Conservation (phyloP, 2,113 vertebrate genomes). For the Syrrhaptes paradoxus region DNA sequence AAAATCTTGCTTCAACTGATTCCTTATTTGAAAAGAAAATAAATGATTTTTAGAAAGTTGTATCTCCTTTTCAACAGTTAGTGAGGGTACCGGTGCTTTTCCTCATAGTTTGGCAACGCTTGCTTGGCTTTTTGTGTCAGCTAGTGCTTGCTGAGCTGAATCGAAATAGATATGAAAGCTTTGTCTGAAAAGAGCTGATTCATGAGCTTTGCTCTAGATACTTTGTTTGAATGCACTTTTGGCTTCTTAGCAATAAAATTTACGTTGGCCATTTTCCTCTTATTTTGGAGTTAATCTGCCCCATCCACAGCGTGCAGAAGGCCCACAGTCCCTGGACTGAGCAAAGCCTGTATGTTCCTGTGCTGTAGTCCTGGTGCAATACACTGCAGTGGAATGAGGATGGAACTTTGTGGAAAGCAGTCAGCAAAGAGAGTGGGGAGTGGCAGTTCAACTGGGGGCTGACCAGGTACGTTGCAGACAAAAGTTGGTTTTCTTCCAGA, state of each 20-base stretch:
- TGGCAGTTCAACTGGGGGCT: neutral
- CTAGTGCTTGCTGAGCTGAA: neutral
- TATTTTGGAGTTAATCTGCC: neutral
- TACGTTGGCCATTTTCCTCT: neutral
- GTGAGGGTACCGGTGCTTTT: neutral
- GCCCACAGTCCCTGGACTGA: neutral
- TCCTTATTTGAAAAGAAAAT: neutral
- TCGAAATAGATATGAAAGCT: neutral
- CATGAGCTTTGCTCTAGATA: neutral
- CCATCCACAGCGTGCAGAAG: neutral
- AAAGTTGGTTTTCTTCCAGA: neutral
- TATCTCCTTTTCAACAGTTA: neutral
- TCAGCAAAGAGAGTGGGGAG: neutral
- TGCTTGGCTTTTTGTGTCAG: neutral
- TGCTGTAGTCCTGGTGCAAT: neutral
- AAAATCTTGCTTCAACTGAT: neutral
- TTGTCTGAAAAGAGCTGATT: neutral
- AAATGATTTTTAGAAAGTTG: neutral
- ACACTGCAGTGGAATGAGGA: neutral
- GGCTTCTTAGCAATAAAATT: neutral
- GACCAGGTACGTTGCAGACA: neutral
- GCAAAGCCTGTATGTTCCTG: neutral
- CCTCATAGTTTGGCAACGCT: neutral
- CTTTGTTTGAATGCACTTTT: neutral
- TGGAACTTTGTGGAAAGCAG: neutral